These are phyloP conservation scores for Fulmarus glacialis DNA, from an alignment of 2,113 vertebrate species.

Conservation along the genomic window DNA sequence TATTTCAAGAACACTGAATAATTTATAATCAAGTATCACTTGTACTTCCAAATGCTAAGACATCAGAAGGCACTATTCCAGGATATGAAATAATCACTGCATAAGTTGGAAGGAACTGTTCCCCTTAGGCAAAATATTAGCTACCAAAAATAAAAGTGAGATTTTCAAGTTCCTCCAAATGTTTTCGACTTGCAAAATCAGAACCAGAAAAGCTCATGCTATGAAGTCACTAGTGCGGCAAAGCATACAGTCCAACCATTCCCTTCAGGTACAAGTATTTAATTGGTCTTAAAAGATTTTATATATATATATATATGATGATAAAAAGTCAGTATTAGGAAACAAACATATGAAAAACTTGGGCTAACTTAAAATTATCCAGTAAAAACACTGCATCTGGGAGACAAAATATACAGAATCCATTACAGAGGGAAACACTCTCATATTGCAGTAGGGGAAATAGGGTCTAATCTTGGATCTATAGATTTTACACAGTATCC, in stretches of 20 bases:
- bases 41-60: constrained; percentile 58
- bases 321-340: background rate
- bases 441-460: background rate
- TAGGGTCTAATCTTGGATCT: background rate
- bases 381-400: background rate
- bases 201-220: constrained; percentile 12
- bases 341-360: background rate
- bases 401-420: background rate
- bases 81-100: constrained; percentile 40
- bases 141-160: constrained; percentile 61
- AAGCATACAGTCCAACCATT: background rate
- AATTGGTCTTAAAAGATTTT: background rate
- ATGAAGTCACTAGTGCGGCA: background rate
- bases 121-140: constrained; percentile 62
- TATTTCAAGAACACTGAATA: constrained; percentile 66
- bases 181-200: constrained; percentile 9
- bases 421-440: background rate
- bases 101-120: constrained; percentile 42
- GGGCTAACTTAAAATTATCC: background rate
- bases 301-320: background rate
- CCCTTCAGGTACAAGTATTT: background rate
- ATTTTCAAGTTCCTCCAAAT: constrained; percentile 37
- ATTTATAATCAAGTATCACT: constrained; percentile 61
- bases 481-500: background rate
- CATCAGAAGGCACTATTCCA: constrained; percentile 59